These are phyloP conservation scores for Chlamydotis undulata DNA, from an alignment of 2,113 vertebrate species.

Conservation along the genomic window DNA sequence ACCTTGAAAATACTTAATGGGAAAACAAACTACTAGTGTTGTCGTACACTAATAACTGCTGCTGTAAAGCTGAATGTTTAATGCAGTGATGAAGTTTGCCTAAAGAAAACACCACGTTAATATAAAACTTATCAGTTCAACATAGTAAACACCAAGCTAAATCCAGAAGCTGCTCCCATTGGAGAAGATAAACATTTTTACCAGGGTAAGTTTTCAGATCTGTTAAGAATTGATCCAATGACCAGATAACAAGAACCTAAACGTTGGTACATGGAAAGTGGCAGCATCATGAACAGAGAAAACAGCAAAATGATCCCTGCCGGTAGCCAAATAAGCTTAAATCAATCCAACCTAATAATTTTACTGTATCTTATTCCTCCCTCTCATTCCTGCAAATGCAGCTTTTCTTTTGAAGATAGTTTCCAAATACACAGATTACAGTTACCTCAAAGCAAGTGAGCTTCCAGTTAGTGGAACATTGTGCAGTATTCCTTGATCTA, in stretches of 20 bases:
- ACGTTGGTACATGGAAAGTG: background rate
- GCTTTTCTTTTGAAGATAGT: background rate
- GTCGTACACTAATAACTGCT: background rate
- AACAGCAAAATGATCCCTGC: background rate
- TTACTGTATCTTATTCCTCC: background rate
- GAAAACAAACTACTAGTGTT: background rate
- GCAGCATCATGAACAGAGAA: background rate
- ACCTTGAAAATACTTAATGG: background rate
- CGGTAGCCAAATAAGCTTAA: background rate
- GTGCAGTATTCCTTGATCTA: background rate
- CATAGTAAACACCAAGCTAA: background rate
- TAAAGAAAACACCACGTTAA: background rate
- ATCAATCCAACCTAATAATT: background rate
- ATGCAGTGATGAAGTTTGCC: accelerated
- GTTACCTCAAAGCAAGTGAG: background rate
- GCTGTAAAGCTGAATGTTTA: background rate
- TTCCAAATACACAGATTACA: background rate
- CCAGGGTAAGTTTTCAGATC: background rate
- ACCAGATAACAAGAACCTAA: background rate
- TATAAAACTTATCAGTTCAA: background rate
- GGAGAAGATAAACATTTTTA: background rate
- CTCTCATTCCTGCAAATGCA: background rate
- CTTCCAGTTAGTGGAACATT: background rate
- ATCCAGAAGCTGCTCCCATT: background rate
- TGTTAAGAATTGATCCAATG: background rate